Base-by-base conservation (phyloP, 2,888 invertebrate genomes). In the Bellardia pandia region DNA sequence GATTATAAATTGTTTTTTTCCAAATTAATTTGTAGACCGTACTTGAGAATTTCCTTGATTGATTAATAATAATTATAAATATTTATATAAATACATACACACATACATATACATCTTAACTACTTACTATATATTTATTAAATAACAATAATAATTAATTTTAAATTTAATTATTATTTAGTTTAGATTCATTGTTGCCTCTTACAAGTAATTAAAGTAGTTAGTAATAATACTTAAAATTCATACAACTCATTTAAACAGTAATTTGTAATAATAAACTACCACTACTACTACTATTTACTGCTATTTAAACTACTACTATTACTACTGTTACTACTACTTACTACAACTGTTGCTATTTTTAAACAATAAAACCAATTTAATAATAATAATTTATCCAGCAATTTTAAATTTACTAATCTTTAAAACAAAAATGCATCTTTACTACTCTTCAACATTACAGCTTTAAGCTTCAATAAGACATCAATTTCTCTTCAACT, bases 161-260 rank as follows among this genome's bases (percentile, higher is more conserved):
- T 72, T 11, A 77, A 72, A 83, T 13, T 75, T 58, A 68, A 75
- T 68, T 68, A 68, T 69, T 68, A 60, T 81, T 76, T 86, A 86
- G 83, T 45, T 77, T 85, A 87, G 87, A 74, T 75, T 86, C 85
- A 85, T 85, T 85, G 87, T 87, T 91, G 91, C 90, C 90, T 91
- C 89, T 89, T 90, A 53, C 90, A 89, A 90, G 89, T 91, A 90
- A 90, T 89, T 83, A 89, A 89, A 89, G 83, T 83, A 84, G 84
- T 78, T 84, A 84, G 84, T 53, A 69, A 68, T 74, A 77, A 56
- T 53, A 51, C 56, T 76, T 53, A 9, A 72, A 77, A 66, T 1
- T 82, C 75, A 76, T 60, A 83, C 83, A 74, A 80, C n/a, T 72
- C 71, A 72, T 84, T 58, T 30, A 71, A 56, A 11, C 11, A 83